phyloP scores from a whole-genome alignment of 2,113 vertebrate species.

The Clupea harengus region DNA sequence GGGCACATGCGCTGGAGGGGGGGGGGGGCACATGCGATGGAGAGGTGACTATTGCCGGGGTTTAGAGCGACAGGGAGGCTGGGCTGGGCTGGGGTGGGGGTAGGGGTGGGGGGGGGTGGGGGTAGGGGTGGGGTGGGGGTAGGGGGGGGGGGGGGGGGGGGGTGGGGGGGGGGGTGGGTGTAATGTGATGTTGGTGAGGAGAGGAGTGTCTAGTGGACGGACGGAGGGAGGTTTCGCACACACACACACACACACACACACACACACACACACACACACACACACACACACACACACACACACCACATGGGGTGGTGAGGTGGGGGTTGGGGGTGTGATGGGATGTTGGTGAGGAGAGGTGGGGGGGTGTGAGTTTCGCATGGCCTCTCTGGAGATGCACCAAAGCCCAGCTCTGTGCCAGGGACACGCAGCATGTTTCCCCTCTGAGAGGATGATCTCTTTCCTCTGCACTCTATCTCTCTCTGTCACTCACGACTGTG shows the following conservation, averaged over 20 bases:
- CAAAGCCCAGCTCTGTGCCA: slow-evolving; percentile 25
- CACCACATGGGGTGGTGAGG: background rate
- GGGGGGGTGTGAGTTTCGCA: background rate
- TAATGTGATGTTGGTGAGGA: background rate
- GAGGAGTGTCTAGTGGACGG: background rate
- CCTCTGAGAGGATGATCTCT: background rate
- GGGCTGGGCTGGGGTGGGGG: no score
- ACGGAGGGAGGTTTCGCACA: no score
- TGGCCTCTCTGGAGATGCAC: slow-evolving; percentile 25
- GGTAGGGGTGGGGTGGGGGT: no score
- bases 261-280: no score
- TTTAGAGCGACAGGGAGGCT: no score
- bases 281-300: no score
- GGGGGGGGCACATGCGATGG: background rate
- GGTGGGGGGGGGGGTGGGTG: background rate
- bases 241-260: no score
- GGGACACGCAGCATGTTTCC: slow-evolving; percentile 29
- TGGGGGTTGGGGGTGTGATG: background rate
- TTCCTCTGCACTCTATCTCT: slow-evolving; percentile 3
- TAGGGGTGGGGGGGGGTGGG: no score
- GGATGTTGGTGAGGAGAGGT: background rate
- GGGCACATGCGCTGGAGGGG: no score
- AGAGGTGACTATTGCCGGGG: background rate
- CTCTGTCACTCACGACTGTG: slow-evolving; percentile 19
- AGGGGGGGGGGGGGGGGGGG: slow-evolving; percentile 28